Evolutionary conservation across 2,888 invertebrate genomes (phyloP).

Genomic region (Spodoptera exigua): DNA sequence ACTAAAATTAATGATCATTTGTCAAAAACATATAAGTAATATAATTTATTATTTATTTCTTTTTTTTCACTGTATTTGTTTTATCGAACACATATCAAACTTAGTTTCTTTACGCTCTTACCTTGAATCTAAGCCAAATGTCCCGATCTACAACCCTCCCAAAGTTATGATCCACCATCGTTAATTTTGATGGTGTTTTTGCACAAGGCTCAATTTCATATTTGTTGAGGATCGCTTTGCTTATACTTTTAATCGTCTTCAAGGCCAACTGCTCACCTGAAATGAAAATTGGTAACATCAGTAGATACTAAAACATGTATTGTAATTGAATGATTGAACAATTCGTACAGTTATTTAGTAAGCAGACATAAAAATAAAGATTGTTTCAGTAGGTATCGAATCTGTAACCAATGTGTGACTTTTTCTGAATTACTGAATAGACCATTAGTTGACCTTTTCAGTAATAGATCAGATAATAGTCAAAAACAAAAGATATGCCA

Average conservation of each 20-base stretch:
- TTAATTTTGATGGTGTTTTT: slow-evolving; percentile 69
- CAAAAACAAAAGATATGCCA: no score
- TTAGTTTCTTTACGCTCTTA: slow-evolving; percentile 32
- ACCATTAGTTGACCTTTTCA: no score
- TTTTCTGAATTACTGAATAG: no score
- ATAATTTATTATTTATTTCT: not conserved
- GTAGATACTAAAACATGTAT: no score
- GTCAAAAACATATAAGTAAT: no score
- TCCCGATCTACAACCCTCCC: slow-evolving; percentile 72
- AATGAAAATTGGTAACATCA: slow-evolving; percentile 10
- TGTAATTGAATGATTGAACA: no score
- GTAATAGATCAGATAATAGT: no score
- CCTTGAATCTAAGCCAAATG: slow-evolving; percentile 77
- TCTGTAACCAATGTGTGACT: no score
- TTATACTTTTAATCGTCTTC: slow-evolving; percentile 70
- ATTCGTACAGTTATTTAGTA: no score
- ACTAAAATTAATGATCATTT: no score
- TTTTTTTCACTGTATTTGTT: not conserved
- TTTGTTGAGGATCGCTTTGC: slow-evolving; percentile 67
- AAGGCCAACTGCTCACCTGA: slow-evolving; percentile 79
- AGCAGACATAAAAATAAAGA: no score
- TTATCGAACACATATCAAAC: not conserved
- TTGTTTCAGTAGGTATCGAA: no score
- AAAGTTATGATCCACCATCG: slow-evolving; percentile 75
- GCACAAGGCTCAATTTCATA: slow-evolving; percentile 70